Evolutionary conservation across 2,888 invertebrate species (phyloP).

Genomic region (Griposia aprilina): DNA sequence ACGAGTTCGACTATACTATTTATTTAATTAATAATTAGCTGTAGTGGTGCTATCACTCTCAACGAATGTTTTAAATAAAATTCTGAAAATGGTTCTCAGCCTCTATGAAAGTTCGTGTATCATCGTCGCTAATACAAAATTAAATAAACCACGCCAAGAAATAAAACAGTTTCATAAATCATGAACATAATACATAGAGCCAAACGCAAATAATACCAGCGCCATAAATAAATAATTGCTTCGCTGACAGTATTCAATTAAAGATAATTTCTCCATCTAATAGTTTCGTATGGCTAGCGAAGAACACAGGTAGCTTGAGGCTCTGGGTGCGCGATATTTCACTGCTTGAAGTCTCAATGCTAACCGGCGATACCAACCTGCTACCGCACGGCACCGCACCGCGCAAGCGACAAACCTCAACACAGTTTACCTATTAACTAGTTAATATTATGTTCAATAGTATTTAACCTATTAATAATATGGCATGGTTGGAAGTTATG

Average conservation of each 20-base stretch:
- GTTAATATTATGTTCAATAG: slow-evolving; percentile 52
- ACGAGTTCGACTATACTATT: neutral
- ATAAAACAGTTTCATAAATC: slow-evolving; percentile 9
- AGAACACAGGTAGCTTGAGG: slow-evolving; percentile 49
- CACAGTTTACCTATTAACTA: slow-evolving; percentile 49
- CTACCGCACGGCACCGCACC: slow-evolving; percentile 59
- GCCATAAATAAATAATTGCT: slow-evolving; percentile 55
- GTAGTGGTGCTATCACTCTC: neutral
- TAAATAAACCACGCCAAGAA: neutral
- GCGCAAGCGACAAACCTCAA: slow-evolving; percentile 42
- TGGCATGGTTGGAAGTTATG: slow-evolving; percentile 4
- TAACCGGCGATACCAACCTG: slow-evolving; percentile 65
- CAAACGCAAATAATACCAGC: slow-evolving; percentile 32
- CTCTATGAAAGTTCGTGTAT: too few relatives aligned
- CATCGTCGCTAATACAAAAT: neutral
- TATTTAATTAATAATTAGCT: neutral
- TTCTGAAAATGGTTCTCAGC: neutral
- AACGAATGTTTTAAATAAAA: neutral
- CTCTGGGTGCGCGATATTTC: slow-evolving; percentile 69
- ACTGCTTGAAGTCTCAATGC: slow-evolving; percentile 77
- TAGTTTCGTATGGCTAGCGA: slow-evolving; percentile 52
- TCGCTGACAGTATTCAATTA: slow-evolving; percentile 60
- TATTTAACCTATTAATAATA: slow-evolving; percentile 45
- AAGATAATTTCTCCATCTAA: slow-evolving; percentile 61
- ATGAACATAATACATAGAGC: slow-evolving; percentile 29